These are phyloP conservation scores for Sebastes itinus DNA, from an alignment of 2,797 vertebrate genomes.

Conservation along the genomic window DNA sequence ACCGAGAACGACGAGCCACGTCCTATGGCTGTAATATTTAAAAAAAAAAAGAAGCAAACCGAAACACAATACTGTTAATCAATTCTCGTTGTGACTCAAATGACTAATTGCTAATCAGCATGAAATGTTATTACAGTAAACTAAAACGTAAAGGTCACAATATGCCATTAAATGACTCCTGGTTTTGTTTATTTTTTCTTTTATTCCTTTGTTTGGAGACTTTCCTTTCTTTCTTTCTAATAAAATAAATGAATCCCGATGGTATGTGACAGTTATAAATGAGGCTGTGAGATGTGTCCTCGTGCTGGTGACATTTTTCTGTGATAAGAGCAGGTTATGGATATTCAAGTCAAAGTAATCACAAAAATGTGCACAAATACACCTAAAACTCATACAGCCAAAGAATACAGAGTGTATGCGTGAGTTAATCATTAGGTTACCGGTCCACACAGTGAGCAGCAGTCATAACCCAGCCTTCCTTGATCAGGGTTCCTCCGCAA, in stretches of 20 bases:
- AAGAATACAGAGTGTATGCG: background rate
- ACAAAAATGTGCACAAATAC: background rate
- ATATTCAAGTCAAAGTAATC: slow-evolving; percentile 1
- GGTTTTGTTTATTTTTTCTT: background rate
- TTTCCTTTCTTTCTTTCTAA: background rate
- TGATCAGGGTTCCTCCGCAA: slow-evolving; percentile 88
- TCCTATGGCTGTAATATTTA: background rate
- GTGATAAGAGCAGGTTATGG: background rate
- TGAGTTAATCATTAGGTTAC: slow-evolving; percentile 62
- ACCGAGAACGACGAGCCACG: slow-evolving; percentile 64
- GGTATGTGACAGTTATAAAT: slow-evolving; percentile 32
- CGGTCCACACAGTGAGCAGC: slow-evolving; percentile 90
- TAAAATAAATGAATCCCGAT: background rate
- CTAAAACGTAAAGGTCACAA: background rate
- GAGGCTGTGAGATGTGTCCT: slow-evolving; percentile 10
- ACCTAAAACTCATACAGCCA: background rate
- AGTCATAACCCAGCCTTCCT: slow-evolving; percentile 86
- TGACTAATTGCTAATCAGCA: background rate
- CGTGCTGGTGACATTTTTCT: too few relatives aligned
- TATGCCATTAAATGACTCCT: background rate
- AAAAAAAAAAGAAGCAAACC: background rate
- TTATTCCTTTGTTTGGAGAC: background rate
- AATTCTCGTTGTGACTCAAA: background rate
- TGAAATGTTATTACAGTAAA: background rate
- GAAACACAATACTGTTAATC: background rate